Conservation (phyloP, 2,888 invertebrate genomes). For the Myathropa florea region DNA sequence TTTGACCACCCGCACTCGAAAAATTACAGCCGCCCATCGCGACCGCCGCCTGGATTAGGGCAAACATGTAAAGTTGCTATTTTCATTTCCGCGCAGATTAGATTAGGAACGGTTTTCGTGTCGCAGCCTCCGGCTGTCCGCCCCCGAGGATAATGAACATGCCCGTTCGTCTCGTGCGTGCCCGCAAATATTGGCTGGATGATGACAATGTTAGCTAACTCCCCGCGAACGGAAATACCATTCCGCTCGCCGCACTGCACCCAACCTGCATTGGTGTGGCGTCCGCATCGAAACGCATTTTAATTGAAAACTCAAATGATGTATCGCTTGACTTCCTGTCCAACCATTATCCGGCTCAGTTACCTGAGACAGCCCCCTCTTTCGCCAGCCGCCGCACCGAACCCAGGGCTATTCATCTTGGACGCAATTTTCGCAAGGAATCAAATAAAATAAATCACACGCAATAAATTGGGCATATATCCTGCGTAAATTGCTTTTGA, state of each 20-base stretch:
- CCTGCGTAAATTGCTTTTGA: slow-evolving; percentile 62
- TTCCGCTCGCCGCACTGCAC: not conserved
- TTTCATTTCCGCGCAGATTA: slow-evolving; percentile 64
- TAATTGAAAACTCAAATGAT: slow-evolving; percentile 55
- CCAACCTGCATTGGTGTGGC: not conserved
- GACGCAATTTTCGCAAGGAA: slow-evolving; percentile 36
- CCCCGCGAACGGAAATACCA: not conserved
- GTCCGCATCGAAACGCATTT: slow-evolving; percentile 2
- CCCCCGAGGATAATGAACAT: not conserved
- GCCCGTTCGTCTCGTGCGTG: slow-evolving; percentile 3
- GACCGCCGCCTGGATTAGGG: slow-evolving; percentile 25
- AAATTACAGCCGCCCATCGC: slow-evolving; percentile 44
- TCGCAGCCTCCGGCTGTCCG: slow-evolving; percentile 18
- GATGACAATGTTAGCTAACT: not conserved
- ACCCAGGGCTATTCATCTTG: not conserved
- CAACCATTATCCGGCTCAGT: not conserved
- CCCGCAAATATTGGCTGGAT: slow-evolving; percentile 4
- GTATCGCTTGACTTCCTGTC: slow-evolving; percentile 22
- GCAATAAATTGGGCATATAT: slow-evolving; percentile 60
- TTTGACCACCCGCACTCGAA: slow-evolving; percentile 9
- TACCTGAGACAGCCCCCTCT: not conserved
- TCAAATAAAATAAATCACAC: slow-evolving; percentile 68
- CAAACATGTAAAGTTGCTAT: slow-evolving; percentile 42
- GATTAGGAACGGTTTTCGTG: slow-evolving; percentile 42
- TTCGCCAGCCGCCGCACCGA: not conserved